These are phyloP conservation scores for Muntiacus muntjak DNA, from an alignment of 2,113 vertebrate species.

Conservation along the genomic window DNA sequence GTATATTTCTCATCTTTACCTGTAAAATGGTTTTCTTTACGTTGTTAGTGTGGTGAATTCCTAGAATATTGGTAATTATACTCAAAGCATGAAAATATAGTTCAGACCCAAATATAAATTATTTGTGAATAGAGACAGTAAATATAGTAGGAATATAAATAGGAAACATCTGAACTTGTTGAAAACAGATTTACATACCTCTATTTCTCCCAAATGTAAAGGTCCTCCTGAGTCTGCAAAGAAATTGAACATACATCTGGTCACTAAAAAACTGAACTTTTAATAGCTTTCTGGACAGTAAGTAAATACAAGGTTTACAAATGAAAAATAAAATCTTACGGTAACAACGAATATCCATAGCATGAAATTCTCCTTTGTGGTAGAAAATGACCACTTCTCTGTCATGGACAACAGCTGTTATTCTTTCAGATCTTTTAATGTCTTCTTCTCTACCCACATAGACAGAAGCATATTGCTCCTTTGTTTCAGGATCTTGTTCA, in stretches of 20 bases:
- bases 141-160: neutral
- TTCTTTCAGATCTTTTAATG: slow-evolving; percentile 82
- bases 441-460: slow-evolving; percentile 88
- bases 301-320: neutral
- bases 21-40: neutral
- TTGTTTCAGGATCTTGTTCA: slow-evolving; percentile 14
- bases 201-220: slow-evolving; percentile 91
- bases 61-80: neutral
- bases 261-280: neutral
- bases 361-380: slow-evolving; percentile 86
- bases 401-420: slow-evolving; percentile 81
- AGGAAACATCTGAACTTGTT: neutral
- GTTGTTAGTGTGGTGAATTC: neutral
- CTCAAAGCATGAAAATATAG: slow-evolving; percentile 10
- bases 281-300: neutral
- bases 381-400: slow-evolving; percentile 90
- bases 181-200: slow-evolving; percentile 81
- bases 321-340: slow-evolving; percentile 84
- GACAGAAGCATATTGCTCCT: slow-evolving; percentile 39
- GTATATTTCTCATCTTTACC: neutral
- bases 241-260: slow-evolving; percentile 31
- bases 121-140: slow-evolving; percentile 2
- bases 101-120: neutral
- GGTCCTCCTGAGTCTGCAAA: slow-evolving; percentile 89
- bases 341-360: slow-evolving; percentile 93